Evolutionary conservation across 2,113 vertebrate genomes (phyloP).

Genomic region (Psittacula cyanocephala): DNA sequence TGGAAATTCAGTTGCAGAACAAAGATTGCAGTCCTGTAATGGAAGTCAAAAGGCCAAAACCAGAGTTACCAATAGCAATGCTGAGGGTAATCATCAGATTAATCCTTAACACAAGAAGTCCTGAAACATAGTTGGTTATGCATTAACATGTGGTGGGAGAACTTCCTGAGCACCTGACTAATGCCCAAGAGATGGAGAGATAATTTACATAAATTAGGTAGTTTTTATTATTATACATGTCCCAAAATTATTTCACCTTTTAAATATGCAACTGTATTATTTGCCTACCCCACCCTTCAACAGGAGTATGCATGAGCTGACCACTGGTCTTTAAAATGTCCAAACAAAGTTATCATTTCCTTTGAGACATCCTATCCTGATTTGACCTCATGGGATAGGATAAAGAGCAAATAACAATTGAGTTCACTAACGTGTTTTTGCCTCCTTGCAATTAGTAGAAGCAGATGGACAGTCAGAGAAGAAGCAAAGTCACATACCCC

Average conservation of each 20-base stretch:
- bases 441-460: neutral
- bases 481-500: neutral
- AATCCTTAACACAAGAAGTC: neutral
- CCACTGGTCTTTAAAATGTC: neutral
- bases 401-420: neutral
- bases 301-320: neutral
- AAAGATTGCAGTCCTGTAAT: neutral
- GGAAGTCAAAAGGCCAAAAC: neutral
- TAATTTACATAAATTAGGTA: neutral
- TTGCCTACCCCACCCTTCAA: neutral
- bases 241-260: neutral
- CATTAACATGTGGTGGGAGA: neutral
- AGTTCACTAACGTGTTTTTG: neutral
- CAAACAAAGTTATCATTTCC: neutral
- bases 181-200: neutral
- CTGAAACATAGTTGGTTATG: neutral
- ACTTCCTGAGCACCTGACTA: neutral
- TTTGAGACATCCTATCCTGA: neutral
- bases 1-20: neutral
- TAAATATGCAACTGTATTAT: neutral
- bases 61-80: neutral
- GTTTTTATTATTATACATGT: neutral
- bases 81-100: neutral
- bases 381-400: neutral
- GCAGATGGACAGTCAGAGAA: neutral